Percentiles rank a stretch among this genome's conserved stretches.
phyloP scores from a whole-genome alignment of 2,797 vertebrate genomes.

The Eremophila alpestris region DNA sequence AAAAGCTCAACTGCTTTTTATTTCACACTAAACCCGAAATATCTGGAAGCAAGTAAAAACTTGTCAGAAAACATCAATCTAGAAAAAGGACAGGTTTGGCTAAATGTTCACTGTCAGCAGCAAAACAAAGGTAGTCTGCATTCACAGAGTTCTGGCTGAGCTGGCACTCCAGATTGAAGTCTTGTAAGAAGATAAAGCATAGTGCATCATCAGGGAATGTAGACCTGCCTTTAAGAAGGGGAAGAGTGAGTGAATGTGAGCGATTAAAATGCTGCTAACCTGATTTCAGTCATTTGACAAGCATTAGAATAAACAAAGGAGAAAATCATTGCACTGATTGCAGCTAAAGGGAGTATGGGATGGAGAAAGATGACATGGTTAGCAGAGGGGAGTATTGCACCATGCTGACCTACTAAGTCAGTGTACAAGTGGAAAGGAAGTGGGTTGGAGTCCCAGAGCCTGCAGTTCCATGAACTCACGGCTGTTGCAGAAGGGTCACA shows the following conservation, averaged over 20 bases:
- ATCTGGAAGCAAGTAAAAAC: neutral
- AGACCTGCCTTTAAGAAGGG: neutral
- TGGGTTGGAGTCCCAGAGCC: neutral
- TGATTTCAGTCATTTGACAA: neutral
- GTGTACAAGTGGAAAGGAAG: neutral
- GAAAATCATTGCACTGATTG: neutral
- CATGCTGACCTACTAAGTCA: neutral
- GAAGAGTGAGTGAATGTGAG: neutral
- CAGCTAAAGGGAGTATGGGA: neutral
- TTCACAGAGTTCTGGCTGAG: neutral
- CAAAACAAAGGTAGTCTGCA: neutral
- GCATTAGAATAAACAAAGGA: neutral
- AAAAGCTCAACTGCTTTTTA: neutral
- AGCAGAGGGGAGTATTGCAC: neutral
- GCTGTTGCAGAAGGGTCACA: neutral
- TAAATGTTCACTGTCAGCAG: neutral
- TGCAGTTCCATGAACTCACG: neutral
- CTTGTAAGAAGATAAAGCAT: neutral
- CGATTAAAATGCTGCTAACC: neutral
- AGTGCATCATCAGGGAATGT: neutral
- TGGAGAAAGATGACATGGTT: neutral
- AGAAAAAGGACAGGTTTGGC: neutral
- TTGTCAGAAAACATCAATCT: neutral
- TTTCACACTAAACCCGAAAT: neutral
- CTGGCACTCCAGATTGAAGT: neutral